These are phyloP conservation scores for Drosophila baimaii DNA, from an alignment of 1,140 invertebrate species.

Conservation along the genomic window DNA sequence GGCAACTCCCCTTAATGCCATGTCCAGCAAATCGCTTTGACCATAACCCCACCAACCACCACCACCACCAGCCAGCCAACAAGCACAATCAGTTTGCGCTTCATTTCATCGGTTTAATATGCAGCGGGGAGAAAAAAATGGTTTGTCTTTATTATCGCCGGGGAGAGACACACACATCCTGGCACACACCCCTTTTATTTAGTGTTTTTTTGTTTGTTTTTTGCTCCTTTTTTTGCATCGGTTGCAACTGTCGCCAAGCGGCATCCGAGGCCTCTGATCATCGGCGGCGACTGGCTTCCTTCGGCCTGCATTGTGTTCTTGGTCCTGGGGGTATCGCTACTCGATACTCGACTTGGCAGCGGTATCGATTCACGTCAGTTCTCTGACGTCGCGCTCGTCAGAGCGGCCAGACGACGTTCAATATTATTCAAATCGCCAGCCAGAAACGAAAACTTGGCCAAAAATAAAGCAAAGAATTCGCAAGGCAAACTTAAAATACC, in stretches of 20 bases:
- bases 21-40: slow-evolving; percentile 69
- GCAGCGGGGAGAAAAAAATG: slow-evolving; percentile 42
- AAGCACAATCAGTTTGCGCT: slow-evolving; percentile 69
- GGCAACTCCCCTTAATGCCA: slow-evolving; percentile 53
- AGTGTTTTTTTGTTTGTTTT: not conserved
- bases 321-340: not conserved
- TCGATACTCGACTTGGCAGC: slow-evolving; percentile 6
- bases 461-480: slow-evolving; percentile 6
- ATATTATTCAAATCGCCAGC: slow-evolving; percentile 49
- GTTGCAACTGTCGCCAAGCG: slow-evolving; percentile 49
- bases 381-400: slow-evolving; percentile 43
- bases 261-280: slow-evolving; percentile 43
- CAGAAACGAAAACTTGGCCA: slow-evolving; percentile 18
- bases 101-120: slow-evolving; percentile 73
- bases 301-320: slow-evolving; percentile 24
- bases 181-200: slow-evolving; percentile 32
- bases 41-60: slow-evolving; percentile 32
- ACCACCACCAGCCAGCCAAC: slow-evolving; percentile 15
- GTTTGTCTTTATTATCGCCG: slow-evolving; percentile 73
- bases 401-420: slow-evolving; percentile 36
- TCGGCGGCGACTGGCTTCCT: slow-evolving; percentile 20
- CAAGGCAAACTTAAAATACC: not conserved
- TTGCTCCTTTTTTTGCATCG: slow-evolving; percentile 3
- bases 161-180: slow-evolving; percentile 33
- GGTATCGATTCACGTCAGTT: slow-evolving; percentile 39